Percentiles rank a stretch among this genome's conserved stretches.
Evolutionary conservation across 2,113 vertebrate species (phyloP).

Genomic region (Mustelus asterias): DNA sequence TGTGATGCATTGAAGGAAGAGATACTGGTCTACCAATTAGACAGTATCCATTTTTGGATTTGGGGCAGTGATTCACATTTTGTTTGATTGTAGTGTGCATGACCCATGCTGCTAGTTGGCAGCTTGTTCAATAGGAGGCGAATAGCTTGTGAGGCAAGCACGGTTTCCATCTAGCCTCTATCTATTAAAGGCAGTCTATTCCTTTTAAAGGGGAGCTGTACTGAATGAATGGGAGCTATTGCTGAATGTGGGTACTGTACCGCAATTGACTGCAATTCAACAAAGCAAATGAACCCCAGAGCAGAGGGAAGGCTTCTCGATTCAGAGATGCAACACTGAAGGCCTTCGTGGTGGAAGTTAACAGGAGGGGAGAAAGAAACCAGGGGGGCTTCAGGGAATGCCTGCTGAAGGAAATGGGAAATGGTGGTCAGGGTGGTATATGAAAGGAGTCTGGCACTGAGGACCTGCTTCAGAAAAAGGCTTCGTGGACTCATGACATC

Average conservation of each 20-base stretch:
- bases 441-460: too few species aligned
- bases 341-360: not conserved
- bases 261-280: not conserved
- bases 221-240: not conserved
- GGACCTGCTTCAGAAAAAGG: too few species aligned
- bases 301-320: not conserved
- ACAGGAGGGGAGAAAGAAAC: not conserved
- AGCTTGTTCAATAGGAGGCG: too few species aligned
- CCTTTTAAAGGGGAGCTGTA: not conserved
- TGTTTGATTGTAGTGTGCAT: not conserved
- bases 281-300: not conserved
- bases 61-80: not conserved
- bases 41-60: not conserved
- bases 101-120: not conserved
- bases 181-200: not conserved
- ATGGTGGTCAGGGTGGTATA: too few species aligned
- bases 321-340: not conserved
- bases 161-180: not conserved
- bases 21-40: not conserved
- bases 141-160: not conserved
- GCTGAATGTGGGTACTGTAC: not conserved
- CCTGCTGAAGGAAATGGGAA: too few species aligned
- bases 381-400: too few species aligned
- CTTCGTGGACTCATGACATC: too few species aligned
- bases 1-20: not conserved